Base-by-base conservation (phyloP, 92 coral and sea anemone genomes). In the Desmophyllum pertusum region DNA sequence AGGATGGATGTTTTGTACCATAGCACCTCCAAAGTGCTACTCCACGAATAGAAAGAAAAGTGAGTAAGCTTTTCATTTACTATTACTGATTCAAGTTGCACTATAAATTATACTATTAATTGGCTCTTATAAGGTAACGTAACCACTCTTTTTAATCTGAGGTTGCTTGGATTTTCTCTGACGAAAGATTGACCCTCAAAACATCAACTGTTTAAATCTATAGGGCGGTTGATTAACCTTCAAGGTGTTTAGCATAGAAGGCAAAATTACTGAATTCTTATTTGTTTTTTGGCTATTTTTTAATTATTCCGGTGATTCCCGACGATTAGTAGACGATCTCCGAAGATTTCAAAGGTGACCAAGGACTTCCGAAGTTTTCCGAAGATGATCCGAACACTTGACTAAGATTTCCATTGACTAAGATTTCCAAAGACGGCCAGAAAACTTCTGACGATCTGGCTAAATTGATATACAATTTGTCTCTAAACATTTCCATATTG, bases 1-100 rank as follows among this genome's bases (percentile, higher is more conserved):
- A 82, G 94, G 94, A 42, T 91, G 92, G 92, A 81, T 88, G 84
- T 91, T 91, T 77, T 91, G 94, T 55, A 91, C 89, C 21, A 62
- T 91, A 36, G 62, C 84, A 13, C 94, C 94, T 2, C 70, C 81
- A 39, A 87, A 62, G 23, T 91, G 94, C 78, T 91, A 79, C 53
- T 91, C 90, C 36, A 45, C 92, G 4, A 87, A 67, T 23, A 71
- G 71, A 39, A 76, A 57, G 74, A 81, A 70, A 61, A 52, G 85
- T 81, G 14, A 51, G 85, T 7, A 35, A 48, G 11, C 42, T 0
- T 33, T n/a, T 21, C 10, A 36, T 36, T 40, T 41, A 2, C 9
- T 61, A n/a, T 21, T 23, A 6, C n/a, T 23, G 23, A 55, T 29
- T n/a, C n/a, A n/a, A n/a, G n/a, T n/a, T n/a, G n/a, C n/a, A n/a